Conservation (phyloP, 2,888 invertebrate species). For the Cyclophora albipunctata region DNA sequence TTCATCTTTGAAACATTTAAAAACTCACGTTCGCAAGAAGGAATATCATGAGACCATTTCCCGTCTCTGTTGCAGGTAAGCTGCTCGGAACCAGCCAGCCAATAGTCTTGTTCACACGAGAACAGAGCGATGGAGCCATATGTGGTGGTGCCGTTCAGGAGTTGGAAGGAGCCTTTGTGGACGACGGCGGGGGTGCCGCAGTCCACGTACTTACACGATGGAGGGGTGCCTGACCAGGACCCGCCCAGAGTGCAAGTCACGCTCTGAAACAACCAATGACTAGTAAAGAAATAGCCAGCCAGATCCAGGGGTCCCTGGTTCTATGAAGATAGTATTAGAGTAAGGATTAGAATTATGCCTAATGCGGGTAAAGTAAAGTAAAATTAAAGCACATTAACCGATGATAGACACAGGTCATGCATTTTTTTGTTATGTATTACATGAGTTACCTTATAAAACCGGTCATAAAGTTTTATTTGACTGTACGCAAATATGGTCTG, state of each 20-base stretch:
- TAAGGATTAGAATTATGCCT: too few species aligned
- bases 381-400: too few species aligned
- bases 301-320: too few species aligned
- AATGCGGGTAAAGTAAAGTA: too few species aligned
- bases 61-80: conserved; percentile 88
- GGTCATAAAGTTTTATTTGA: too few species aligned
- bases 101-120: conserved; percentile 87
- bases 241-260: conserved; percentile 91
- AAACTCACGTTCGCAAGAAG: conserved; percentile 86
- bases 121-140: conserved; percentile 87
- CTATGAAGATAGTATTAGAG: too few species aligned
- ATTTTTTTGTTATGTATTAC: too few species aligned
- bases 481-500: too few species aligned
- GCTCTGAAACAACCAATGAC: conserved; percentile 61
- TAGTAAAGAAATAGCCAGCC: too few species aligned
- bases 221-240: conserved; percentile 86
- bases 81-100: conserved; percentile 83
- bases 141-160: conserved; percentile 87
- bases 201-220: conserved; percentile 89
- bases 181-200: conserved; percentile 88
- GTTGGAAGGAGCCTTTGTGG: conserved; percentile 82
- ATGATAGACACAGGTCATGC: too few species aligned
- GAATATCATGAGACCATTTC: conserved; percentile 90
- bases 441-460: too few species aligned
- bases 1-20: too few species aligned